Percentiles rank a stretch among this genome's conserved stretches.
These are phyloP conservation scores for Clangula hyemalis DNA, from an alignment of 2,797 vertebrate genomes.

Conservation along the genomic window DNA sequence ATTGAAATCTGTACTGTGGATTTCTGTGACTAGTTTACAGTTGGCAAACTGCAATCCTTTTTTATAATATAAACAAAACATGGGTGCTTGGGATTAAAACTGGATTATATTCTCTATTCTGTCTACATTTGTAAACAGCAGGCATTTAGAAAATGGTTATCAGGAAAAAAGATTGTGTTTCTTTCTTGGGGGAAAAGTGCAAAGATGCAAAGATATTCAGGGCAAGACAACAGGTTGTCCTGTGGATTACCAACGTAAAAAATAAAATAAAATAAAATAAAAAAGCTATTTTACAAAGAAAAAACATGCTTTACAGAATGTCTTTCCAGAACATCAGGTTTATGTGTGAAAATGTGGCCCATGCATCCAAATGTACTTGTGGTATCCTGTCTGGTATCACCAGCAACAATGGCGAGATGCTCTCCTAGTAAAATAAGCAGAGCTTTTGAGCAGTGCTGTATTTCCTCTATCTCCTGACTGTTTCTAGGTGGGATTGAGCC, in stretches of 20 bases:
- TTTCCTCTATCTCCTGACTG: not conserved
- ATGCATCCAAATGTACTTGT: not conserved
- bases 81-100: not conserved
- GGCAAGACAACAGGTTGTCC: not conserved
- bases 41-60: not conserved
- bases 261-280: not conserved
- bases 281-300: not conserved
- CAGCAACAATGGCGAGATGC: not conserved
- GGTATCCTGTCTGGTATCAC: not conserved
- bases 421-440: rapidly evolving
- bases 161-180: not conserved
- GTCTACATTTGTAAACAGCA: not conserved
- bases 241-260: not conserved
- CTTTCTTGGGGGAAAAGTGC: not conserved
- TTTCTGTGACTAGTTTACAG: not conserved
- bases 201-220: not conserved
- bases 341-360: not conserved
- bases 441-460: not conserved
- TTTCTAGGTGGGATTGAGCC: too few relatives aligned
- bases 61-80: not conserved
- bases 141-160: not conserved
- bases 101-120: not conserved
- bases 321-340: not conserved
- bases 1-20: not conserved
- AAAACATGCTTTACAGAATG: rapidly evolving